Evolutionary conservation across 2,888 invertebrate species (phyloP), one percentile per base, ranked within the genome.

Genomic region (Ichneumon xanthorius): DNA sequence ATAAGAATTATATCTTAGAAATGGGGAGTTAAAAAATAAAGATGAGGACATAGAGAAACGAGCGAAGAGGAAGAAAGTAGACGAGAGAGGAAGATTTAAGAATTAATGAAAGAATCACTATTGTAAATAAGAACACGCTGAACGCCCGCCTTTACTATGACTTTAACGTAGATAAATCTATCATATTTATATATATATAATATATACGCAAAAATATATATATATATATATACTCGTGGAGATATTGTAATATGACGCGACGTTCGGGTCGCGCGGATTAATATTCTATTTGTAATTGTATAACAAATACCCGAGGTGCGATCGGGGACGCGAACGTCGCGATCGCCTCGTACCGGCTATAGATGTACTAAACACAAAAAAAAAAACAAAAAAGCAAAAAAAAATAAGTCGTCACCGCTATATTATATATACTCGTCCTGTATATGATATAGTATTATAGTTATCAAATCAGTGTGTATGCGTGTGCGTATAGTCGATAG

Each of bases 91-190:
- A 53, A 53, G 48, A 50, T 70, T 73, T 65, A 73, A 76, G 70
- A 80, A 76, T 68, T 71, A 76, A 80, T n/a, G 67, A 84, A 76
- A 86, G 87, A 86, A 89, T 89, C 88, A 89, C 87, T 87, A 89
- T 90, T 91, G 90, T 90, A 91, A 87, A 91, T 91, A 90, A 85
- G 84, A 55, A 89, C 88, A 88, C 87, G 90, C 90, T 89, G 80
- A 90, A 88, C 87, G 88, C 87, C 88, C 90, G 90, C 90, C 90
- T 90, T 89, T 87, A 88, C 86, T 86, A 85, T 87, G 81, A 88
- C 81, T 86, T 88, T 86, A 84, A 80, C 75, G 85, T 86, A 82
- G 80, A 85, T 75, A 71, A 75, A 79, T 71, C 72, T 71, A 71
- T 72, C 48, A 75, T 72, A 71, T 16, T 63, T 80, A 84, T 80